Conservation (phyloP, 2,113 vertebrate species). For the Elaphurus davidianus region DNA sequence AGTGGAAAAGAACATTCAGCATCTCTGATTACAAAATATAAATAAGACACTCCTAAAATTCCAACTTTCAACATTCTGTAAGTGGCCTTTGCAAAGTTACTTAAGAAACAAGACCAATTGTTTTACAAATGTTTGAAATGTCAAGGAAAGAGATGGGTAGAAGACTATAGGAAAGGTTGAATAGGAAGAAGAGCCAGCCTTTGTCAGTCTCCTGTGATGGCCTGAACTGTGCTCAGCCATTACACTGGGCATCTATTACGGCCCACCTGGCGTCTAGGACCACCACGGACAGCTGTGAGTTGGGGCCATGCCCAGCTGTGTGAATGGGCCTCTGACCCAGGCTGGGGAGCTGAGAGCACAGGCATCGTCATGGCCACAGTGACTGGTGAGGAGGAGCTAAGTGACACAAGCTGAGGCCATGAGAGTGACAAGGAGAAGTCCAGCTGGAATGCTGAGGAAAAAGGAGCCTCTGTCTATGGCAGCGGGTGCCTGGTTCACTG, state of each 20-base stretch:
- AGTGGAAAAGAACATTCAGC: not conserved
- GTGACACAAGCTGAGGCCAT: not conserved
- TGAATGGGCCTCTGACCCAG: not conserved
- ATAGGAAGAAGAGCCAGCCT: not conserved
- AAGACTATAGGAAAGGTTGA: not conserved
- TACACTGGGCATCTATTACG: not conserved
- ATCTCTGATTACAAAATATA: not conserved
- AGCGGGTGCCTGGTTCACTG: too few relatives aligned
- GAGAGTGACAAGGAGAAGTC: not conserved
- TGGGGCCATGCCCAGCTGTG: too few relatives aligned
- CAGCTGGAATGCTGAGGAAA: not conserved
- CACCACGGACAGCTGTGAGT: not conserved
- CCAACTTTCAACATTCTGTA: not conserved
- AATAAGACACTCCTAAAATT: not conserved
- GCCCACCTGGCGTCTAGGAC: not conserved
- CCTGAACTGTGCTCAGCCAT: not conserved
- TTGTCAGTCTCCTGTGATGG: not conserved
- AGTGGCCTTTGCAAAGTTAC: not conserved
- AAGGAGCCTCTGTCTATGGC: rapidly evolving
- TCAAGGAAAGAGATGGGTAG: not conserved
- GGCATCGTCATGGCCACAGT: not conserved
- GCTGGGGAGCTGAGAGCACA: not conserved
- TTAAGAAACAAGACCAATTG: not conserved
- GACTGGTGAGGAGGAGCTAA: not conserved
- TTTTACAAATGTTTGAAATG: not conserved